Conservation (phyloP, 2,888 invertebrate species). For the Steinernema hermaphroditum region DNA sequence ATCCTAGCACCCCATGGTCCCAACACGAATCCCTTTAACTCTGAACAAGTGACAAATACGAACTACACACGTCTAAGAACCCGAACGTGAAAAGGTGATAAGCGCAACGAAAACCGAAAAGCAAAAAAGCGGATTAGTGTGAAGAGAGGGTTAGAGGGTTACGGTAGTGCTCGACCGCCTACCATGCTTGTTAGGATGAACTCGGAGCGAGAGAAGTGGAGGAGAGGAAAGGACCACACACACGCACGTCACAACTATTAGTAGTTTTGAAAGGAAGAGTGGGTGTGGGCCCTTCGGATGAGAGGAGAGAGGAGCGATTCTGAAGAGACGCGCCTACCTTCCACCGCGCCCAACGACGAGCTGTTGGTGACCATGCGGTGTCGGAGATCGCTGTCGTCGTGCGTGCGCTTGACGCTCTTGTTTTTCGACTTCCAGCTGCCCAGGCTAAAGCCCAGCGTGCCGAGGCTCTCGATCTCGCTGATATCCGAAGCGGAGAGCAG, state of each 20-base stretch:
- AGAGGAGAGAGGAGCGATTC: background rate
- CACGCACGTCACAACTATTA: background rate
- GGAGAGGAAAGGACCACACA: slow-evolving; percentile 22
- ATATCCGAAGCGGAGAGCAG: slow-evolving; percentile 61
- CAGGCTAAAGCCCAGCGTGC: slow-evolving; percentile 52
- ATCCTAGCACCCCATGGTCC: too few species aligned
- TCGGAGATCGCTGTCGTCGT: slow-evolving; percentile 32
- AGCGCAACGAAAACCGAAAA: slow-evolving; percentile 1
- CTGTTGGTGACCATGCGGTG: slow-evolving; percentile 44
- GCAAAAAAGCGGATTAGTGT: slow-evolving; percentile 17
- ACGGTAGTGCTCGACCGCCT: slow-evolving; percentile 5
- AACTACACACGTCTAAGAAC: background rate
- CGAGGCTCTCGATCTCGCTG: slow-evolving; percentile 59
- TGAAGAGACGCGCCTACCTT: background rate
- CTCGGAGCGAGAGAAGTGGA: background rate
- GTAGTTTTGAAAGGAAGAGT: background rate
- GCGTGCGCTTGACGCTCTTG: slow-evolving; percentile 35
- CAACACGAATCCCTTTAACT: background rate
- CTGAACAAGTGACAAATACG: background rate
- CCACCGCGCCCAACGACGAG: slow-evolving; percentile 50
- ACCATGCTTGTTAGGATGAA: background rate
- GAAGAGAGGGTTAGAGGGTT: background rate
- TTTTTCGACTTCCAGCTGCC: slow-evolving; percentile 46
- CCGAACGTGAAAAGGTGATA: background rate
- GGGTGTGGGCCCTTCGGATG: slow-evolving; percentile 11